phyloP scores from a whole-genome alignment of 2,888 invertebrate species.

The Meteorus colon region DNA sequence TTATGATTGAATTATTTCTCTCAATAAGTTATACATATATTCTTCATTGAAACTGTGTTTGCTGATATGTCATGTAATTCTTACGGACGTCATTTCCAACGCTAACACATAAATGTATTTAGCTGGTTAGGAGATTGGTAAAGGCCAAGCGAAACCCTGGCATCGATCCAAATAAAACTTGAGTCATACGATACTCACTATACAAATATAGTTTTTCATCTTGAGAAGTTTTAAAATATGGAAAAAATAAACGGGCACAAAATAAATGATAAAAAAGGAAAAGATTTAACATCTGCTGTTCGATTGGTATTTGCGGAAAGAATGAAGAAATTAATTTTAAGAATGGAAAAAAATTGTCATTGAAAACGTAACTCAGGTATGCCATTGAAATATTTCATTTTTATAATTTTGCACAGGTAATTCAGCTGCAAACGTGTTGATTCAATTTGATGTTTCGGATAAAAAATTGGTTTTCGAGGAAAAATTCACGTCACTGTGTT shows the following conservation, averaged over 20 bases:
- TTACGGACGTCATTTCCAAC: not conserved
- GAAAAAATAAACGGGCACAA: not conserved
- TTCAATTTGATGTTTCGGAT: no score
- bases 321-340: no score
- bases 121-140: not conserved
- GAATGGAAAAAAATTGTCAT: no score
- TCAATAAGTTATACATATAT: not conserved
- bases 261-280: not conserved
- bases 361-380: no score
- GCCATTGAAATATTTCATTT: no score
- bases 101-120: constrained; percentile 5
- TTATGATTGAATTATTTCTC: no score
- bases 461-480: no score
- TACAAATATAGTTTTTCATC: constrained; percentile 4
- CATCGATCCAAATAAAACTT: constrained; percentile 11
- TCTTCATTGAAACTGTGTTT: not conserved
- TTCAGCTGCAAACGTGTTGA: no score
- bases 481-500: no score
- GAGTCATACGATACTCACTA: constrained; percentile 9
- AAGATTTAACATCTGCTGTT: not conserved
- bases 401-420: no score
- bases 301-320: no score
- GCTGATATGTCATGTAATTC: not conserved
- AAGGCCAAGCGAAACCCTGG: constrained; percentile 3
- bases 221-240: not conserved